Percentiles rank a stretch among this genome's conserved stretches.
These are phyloP conservation scores for Zaprionus nigranus DNA, from an alignment of 1,140 invertebrate genomes.

Conservation along the genomic window DNA sequence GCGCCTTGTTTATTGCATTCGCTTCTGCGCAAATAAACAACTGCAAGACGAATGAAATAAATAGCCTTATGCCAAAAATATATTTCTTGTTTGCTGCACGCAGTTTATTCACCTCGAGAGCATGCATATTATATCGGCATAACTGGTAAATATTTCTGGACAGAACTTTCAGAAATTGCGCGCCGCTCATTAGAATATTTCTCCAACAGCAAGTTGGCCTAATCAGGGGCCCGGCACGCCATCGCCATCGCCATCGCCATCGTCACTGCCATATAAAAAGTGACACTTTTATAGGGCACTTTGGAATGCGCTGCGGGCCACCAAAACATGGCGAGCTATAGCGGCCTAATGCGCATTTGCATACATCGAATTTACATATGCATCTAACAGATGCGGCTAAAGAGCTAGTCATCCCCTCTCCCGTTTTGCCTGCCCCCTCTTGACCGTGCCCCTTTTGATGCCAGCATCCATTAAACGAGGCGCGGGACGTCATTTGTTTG, in stretches of 20 bases:
- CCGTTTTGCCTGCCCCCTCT: background rate
- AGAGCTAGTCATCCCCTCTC: conserved; percentile 3
- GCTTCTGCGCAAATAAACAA: conserved; percentile 68
- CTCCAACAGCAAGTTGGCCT: conserved; percentile 39
- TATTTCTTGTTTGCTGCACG: background rate
- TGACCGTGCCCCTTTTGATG: background rate
- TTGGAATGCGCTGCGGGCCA: conserved; percentile 64
- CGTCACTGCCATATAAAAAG: conserved; percentile 61
- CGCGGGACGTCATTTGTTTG: conserved; percentile 42
- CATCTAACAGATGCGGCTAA: conserved; percentile 55
- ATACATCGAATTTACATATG: conserved; percentile 61
- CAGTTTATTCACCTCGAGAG: background rate
- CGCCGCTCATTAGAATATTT: conserved; percentile 36
- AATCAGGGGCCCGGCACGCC: conserved; percentile 50
- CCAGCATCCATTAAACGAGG: conserved; percentile 49
- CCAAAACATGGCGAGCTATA: conserved; percentile 28
- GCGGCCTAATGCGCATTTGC: conserved; percentile 42
- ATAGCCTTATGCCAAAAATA: conserved; percentile 11
- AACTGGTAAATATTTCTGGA: conserved; percentile 12
- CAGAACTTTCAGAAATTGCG: conserved; percentile 22
- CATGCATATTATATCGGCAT: background rate
- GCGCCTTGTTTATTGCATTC: conserved; percentile 58
- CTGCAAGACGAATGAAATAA: conserved; percentile 10
- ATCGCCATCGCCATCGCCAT: background rate
- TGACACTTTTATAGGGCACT: conserved; percentile 80